Conservation (phyloP, 2,888 invertebrate species). For the Ctena decussata region DNA sequence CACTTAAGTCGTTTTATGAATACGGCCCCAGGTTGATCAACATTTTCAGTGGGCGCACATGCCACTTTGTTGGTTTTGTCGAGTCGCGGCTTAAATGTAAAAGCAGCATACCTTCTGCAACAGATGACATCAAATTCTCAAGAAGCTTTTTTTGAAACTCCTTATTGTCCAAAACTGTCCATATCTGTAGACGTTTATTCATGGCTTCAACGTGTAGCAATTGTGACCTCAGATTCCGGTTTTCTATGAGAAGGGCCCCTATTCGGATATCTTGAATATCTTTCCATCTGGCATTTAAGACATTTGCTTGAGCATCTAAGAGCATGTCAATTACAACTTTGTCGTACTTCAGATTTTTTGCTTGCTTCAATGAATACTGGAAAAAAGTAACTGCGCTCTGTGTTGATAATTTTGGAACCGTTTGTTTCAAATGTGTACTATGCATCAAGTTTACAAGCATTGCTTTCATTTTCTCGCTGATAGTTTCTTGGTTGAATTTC, state of each 20-base stretch:
- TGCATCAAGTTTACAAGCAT: neutral
- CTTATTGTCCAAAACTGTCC: neutral
- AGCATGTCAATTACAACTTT: neutral
- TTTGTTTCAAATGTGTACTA: too few species aligned
- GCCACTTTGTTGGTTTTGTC: too few species aligned
- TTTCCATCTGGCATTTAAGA: neutral
- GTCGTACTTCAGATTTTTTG: neutral
- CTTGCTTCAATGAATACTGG: neutral
- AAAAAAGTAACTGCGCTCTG: neutral
- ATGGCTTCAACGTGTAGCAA: neutral
- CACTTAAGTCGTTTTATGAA: too few species aligned
- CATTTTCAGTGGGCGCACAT: too few species aligned
- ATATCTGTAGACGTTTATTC: neutral
- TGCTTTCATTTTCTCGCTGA: neutral
- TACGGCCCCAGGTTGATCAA: too few species aligned
- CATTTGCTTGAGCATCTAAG: neutral
- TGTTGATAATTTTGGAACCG: neutral
- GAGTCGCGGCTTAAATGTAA: too few species aligned
- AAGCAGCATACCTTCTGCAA: too few species aligned
- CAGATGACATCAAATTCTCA: too few species aligned
- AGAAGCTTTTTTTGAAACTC: neutral
- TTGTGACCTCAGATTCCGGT: neutral
- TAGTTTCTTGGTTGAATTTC: too few species aligned
- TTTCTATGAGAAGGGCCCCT: neutral
- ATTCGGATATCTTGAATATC: neutral